phyloP scores from a whole-genome alignment of 2,888 invertebrate genomes.

The Lithophane semibrunnea region DNA sequence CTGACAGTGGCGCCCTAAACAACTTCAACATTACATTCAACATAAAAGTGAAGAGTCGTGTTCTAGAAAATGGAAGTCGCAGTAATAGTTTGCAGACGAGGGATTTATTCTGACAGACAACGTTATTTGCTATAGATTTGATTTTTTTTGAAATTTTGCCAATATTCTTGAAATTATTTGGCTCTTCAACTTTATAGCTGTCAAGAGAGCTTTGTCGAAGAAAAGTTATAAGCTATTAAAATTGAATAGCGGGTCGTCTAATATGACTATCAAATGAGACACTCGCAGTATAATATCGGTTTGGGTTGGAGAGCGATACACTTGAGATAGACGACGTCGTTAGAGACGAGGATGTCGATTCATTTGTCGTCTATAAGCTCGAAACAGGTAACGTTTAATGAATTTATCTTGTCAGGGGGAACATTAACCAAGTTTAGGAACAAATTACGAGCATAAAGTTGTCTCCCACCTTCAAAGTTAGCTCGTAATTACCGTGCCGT shows the following conservation, averaged over 20 bases:
- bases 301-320: conserved; percentile 65
- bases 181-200: conserved; percentile 33
- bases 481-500: conserved; percentile 82
- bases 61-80: conserved; percentile 27
- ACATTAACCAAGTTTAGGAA: conserved; percentile 88
- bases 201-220: conserved; percentile 26
- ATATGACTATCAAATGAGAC: conserved; percentile 43
- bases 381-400: conserved; percentile 84
- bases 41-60: conserved; percentile 45
- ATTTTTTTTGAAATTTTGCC: conserved; percentile 46
- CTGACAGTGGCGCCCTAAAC: conserved; percentile 49
- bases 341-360: conserved; percentile 71
- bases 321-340: conserved; percentile 76
- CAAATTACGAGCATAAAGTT: conserved; percentile 88
- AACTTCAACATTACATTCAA: conserved; percentile 45
- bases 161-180: conserved; percentile 36
- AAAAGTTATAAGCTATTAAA: conserved; percentile 39
- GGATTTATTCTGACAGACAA: conserved; percentile 28
- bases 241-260: conserved; percentile 29
- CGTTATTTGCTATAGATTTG: conserved; percentile 33
- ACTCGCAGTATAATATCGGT: conserved; percentile 56
- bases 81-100: conserved; percentile 22
- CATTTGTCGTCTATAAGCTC: conserved; percentile 74
- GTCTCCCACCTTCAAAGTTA: conserved; percentile 83
- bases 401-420: conserved; percentile 88